Conservation (phyloP, 2,797 vertebrate genomes). For the Anomalospiza imberbis region DNA sequence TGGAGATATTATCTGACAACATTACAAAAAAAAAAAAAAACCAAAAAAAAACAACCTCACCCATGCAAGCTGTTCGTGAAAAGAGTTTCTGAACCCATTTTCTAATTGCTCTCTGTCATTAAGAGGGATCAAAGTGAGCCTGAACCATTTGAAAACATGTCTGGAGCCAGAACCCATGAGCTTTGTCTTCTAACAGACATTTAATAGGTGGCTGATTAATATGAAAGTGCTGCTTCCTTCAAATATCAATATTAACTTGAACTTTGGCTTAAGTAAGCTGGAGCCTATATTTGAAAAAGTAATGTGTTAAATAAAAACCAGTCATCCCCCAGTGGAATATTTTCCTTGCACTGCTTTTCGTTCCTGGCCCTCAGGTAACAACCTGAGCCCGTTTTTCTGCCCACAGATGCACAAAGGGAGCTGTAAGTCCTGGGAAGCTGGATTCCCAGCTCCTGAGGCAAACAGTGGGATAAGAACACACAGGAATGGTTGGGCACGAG, state of each 20-base stretch:
- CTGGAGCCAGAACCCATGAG: slow-evolving; percentile 40
- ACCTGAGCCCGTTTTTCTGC: neutral
- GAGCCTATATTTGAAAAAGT: slow-evolving; percentile 44
- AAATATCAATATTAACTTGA: slow-evolving; percentile 65
- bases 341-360: neutral
- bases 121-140: slow-evolving; percentile 49
- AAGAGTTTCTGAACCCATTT: slow-evolving; percentile 8
- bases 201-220: slow-evolving; percentile 61
- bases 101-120: slow-evolving; percentile 30
- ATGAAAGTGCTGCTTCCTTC: slow-evolving; percentile 42
- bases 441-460: neutral
- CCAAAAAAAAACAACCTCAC: too few relatives aligned
- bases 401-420: neutral
- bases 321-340: neutral
- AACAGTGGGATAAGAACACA: neutral
- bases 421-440: neutral
- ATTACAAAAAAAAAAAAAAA: neutral
- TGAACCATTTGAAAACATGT: slow-evolving; percentile 38
- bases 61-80: fast-evolving
- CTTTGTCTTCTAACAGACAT: slow-evolving; percentile 38
- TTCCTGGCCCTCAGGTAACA: neutral
- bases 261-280: slow-evolving; percentile 57
- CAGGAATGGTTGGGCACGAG: neutral
- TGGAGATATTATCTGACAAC: neutral
- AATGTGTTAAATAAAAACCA: slow-evolving; percentile 53